Evolutionary conservation across 1,140 invertebrate species (phyloP), one percentile per base, ranked within the genome.

Genomic region (Schmidtea mediterranea): DNA sequence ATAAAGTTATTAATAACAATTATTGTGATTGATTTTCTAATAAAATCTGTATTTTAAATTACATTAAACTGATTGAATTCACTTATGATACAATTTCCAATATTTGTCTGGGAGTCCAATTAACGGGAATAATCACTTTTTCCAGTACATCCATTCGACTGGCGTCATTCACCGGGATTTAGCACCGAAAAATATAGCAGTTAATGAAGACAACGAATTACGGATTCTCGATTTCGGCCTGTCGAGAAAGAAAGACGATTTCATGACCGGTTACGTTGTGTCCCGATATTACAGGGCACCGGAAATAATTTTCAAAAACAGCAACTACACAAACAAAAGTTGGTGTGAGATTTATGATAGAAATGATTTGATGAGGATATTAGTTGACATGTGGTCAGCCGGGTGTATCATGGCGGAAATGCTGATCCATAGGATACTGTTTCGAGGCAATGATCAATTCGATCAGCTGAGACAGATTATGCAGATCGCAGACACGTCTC

Each of bases 151-250:
- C 12, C 40, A 23, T 41, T 41, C 22, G 3, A 23, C 18, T 41
- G 40, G 40, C 3, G 12, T 41, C 12, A 19, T 23, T 12, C 22
- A 23, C 40, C 3, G 40, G 80, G 86, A 92, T 71, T 72, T 92
- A 58, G 90, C 90, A 70, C 86, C 86, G 60, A 89, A 82, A 66
- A 92, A 92, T 70, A 90, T 92, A 60, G 86, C 90, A 53, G 84
- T 92, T 36, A 87, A 89, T 66, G 83, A 81, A 49, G 82, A 90
- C 65, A 92, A 86, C 65, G 15, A 38, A 8, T 9, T 49, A n/a
- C 16, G 22, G 3, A 49, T 49, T 26, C 8, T 49, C 3, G 48
- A 49, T 23, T 48, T 49, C 13, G 48, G 48, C 9, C 40, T 49
- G 3, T 15, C 48, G 3, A 43, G 48, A 43, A 26, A 46, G 46